Percentiles rank a stretch among this genome's conserved stretches.
Conservation (phyloP, 1,140 invertebrate species). For the Maniola jurtina region DNA sequence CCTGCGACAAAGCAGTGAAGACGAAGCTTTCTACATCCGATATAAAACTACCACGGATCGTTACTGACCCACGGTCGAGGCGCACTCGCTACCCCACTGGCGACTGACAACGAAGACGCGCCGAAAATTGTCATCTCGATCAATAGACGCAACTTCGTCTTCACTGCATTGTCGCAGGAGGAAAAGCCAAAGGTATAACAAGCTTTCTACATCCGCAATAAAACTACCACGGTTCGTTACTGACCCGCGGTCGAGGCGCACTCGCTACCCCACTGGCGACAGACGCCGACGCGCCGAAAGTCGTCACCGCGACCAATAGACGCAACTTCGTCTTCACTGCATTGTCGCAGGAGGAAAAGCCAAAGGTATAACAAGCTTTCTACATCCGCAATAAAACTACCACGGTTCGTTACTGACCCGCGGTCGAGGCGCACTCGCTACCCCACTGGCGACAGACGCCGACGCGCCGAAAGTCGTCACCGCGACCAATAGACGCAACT, state of each 20-base stretch:
- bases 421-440: conserved; percentile 82
- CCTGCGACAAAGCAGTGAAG: conserved; percentile 53
- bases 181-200: background rate
- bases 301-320: conserved; percentile 45
- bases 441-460: conserved; percentile 65
- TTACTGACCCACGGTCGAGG: conserved; percentile 83
- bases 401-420: conserved; percentile 85
- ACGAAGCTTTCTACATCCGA: no score
- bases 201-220: no score
- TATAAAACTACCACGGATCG: conserved; percentile 82
- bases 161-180: conserved; percentile 44
- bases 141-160: conserved; percentile 69
- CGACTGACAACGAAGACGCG: conserved; percentile 57
- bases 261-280: conserved; percentile 78
- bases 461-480: conserved; percentile 46
- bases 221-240: conserved; percentile 84
- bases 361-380: background rate
- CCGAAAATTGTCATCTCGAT: conserved; percentile 43
- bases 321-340: conserved; percentile 72
- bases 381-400: conserved; percentile 44
- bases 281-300: conserved; percentile 50
- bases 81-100: conserved; percentile 78
- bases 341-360: conserved; percentile 21
- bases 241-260: conserved; percentile 82
- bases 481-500: conserved; percentile 58